Evolutionary conservation across 2,113 vertebrate species (phyloP), one percentile per base, ranked within the genome.

Genomic region (Peucedramus taeniatus): DNA sequence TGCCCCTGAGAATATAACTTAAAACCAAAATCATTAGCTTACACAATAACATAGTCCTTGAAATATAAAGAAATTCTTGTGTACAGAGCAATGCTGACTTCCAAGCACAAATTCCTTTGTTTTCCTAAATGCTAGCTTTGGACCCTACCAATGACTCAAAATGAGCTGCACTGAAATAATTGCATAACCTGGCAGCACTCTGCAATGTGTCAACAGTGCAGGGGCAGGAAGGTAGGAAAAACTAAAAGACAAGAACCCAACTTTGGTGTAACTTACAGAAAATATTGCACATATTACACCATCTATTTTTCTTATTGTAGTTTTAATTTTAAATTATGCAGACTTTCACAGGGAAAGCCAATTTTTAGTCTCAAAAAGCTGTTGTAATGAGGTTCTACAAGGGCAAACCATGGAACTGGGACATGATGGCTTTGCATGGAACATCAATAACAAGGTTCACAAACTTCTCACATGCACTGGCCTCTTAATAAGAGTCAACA

Each of bases 11-110:
- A 92, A 93, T 54, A 66, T 66, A 96, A 83, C 94, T 94, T 91
- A 63, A 88, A 95, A 96, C 69, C 95, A 88, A 95, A 96, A 95
- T 68, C 95, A 92, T 92, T 65, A 93, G 64, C 83, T 90, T 94
- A 85, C n/a, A 71, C 71, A 84, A 90, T 78, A 65, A 71, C 19
- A 80, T 15, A 76, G 88, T 40, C 82, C 90, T 87, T 90, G 68
- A 51, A 78, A 81, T 90, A 47, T 24, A 82, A 75, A 81, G 18
- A 69, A 70, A 33, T 26, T 30, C 30, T 40, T 61, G 35, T 65
- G 40, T 69, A 72, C 64, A 93, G 47, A 78, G 80, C 72, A 92
- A 81, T 18, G 39, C 65, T 79, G 86, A 87, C 59, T 95, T 96
- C 90, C 92, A 96, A 96, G 93, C 40, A 81, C 60, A 93, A 91